These are phyloP conservation scores for Notamacropus eugenii DNA, from an alignment of 2,797 vertebrate genomes.

Conservation along the genomic window DNA sequence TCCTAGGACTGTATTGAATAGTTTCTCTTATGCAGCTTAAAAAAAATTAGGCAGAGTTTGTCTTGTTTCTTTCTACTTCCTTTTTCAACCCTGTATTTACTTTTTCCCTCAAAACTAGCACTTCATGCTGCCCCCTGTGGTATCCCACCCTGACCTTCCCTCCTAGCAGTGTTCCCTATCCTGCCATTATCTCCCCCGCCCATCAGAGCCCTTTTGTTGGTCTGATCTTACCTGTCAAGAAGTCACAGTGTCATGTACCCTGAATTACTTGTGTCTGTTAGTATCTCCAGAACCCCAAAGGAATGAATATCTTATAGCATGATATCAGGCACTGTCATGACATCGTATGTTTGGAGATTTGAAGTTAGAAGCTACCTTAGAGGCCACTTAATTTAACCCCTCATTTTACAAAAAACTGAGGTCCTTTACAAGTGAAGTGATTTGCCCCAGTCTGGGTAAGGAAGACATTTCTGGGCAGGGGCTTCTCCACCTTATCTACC, in stretches of 20 bases:
- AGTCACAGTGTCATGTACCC: not conserved
- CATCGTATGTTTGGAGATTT: not conserved
- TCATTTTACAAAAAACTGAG: not conserved
- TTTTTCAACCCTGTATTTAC: not conserved
- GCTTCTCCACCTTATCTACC: not conserved
- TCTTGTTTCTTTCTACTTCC: conserved; percentile 9
- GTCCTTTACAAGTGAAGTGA: not conserved
- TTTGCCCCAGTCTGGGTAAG: not conserved
- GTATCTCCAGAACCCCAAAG: not conserved
- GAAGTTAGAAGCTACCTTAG: not conserved
- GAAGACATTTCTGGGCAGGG: not conserved
- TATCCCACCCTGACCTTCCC: not conserved
- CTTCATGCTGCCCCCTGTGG: not conserved
- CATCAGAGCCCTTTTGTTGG: not conserved
- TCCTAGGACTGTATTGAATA: not conserved
- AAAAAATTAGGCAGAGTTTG: conserved; percentile 13
- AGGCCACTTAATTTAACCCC: not conserved
- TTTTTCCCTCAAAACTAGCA: not conserved
- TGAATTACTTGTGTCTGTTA: not conserved
- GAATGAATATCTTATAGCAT: not conserved
- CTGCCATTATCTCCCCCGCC: not conserved
- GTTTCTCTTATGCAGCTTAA: conserved; percentile 9
- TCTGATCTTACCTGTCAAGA: not conserved
- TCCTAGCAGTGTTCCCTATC: not conserved
- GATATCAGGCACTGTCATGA: not conserved